phyloP scores from a whole-genome alignment of 2,888 invertebrate species.

The Boloria euphrosyne region DNA sequence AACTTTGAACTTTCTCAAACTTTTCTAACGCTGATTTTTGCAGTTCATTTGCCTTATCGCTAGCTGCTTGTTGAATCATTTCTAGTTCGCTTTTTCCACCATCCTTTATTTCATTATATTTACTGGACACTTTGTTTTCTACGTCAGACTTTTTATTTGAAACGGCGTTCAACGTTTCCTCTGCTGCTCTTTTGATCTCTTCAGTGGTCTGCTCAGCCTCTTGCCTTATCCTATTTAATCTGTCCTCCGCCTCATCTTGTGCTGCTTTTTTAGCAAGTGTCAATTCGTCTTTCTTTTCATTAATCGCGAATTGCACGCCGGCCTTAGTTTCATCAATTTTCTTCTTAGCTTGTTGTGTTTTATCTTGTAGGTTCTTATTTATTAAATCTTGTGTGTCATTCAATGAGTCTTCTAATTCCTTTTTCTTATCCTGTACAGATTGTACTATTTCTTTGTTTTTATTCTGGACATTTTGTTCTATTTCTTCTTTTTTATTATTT shows the following conservation, averaged over 20 bases:
- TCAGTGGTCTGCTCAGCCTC: slow-evolving; percentile 73
- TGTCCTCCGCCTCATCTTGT: slow-evolving; percentile 51
- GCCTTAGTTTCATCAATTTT: slow-evolving; percentile 41
- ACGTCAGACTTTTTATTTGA: slow-evolving; percentile 61
- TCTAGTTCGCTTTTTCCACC: slow-evolving; percentile 56
- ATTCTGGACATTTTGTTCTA: slow-evolving; percentile 46
- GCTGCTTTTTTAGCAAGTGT: slow-evolving; percentile 47
- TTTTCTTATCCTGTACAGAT: slow-evolving; percentile 45
- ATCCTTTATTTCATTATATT: slow-evolving; percentile 51
- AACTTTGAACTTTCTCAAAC: slow-evolving; percentile 68
- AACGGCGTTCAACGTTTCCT: slow-evolving; percentile 65
- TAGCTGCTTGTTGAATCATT: slow-evolving; percentile 53
- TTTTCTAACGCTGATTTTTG: slow-evolving; percentile 65
- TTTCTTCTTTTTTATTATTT: slow-evolving; percentile 40
- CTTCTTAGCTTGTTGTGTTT: slow-evolving; percentile 41
- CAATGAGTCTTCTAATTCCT: slow-evolving; percentile 49
- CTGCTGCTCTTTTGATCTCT: slow-evolving; percentile 72
- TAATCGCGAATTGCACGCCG: slow-evolving; percentile 40
- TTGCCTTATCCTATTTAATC: slow-evolving; percentile 69
- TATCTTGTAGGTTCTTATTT: slow-evolving; percentile 41
- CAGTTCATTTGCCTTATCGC: slow-evolving; percentile 52
- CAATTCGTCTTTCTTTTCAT: slow-evolving; percentile 44
- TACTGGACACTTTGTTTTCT: slow-evolving; percentile 53
- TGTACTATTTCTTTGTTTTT: slow-evolving; percentile 42
- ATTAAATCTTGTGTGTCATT: slow-evolving; percentile 50